Percentiles rank a stretch among this genome's conserved stretches.
phyloP scores from a whole-genome alignment of 2,888 invertebrate genomes.

The Pyrrhia umbra region DNA sequence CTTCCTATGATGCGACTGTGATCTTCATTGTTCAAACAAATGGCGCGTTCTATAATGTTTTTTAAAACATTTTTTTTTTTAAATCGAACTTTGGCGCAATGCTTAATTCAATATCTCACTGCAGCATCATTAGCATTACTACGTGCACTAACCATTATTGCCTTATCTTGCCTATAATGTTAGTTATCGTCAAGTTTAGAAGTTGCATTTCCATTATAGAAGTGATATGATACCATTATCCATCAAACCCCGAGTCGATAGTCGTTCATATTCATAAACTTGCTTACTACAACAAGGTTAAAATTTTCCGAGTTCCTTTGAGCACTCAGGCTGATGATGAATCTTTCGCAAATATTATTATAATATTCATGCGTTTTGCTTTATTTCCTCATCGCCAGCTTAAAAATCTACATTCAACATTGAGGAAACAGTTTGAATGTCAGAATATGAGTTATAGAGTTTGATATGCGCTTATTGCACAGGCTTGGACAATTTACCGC shows the following conservation, averaged over 20 bases:
- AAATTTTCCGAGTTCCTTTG: background rate
- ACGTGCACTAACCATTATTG: no score
- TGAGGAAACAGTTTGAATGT: background rate
- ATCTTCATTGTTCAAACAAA: background rate
- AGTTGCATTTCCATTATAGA: no score
- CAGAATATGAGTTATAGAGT: slow-evolving; percentile 10
- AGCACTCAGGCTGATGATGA: background rate
- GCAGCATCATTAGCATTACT: no score
- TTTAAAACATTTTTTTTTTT: no score
- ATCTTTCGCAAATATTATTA: background rate
- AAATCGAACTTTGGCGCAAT: no score
- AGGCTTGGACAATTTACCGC: slow-evolving; percentile 42
- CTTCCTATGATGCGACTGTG: background rate
- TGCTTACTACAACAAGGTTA: background rate
- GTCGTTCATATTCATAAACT: background rate
- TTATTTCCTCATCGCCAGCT: background rate
- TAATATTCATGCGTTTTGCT: background rate
- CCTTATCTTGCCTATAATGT: no score
- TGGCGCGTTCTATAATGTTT: no score
- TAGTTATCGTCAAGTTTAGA: no score
- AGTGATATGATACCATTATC: background rate
- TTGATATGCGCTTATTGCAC: slow-evolving; percentile 34
- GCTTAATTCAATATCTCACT: no score
- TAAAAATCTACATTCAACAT: background rate
- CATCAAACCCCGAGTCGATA: background rate